Percentiles rank a stretch among this genome's conserved stretches.
Conservation (phyloP, 2,113 vertebrate species). For the Dermatemys mawii region DNA sequence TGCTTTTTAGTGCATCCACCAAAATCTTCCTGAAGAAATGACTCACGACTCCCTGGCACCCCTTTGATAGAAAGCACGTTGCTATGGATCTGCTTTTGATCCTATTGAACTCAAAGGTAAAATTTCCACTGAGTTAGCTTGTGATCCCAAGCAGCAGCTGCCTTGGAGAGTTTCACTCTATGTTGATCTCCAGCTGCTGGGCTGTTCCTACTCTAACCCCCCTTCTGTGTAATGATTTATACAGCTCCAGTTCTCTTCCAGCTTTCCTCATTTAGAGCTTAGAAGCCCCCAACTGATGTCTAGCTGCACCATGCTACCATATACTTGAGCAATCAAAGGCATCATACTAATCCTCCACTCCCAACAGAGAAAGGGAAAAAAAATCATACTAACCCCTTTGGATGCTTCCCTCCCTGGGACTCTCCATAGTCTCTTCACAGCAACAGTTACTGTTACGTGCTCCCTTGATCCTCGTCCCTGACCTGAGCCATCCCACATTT, state of each 20-base stretch:
- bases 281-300: not conserved
- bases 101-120: not conserved
- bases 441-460: not conserved
- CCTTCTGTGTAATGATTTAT: not conserved
- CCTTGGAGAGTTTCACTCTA: not conserved
- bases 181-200: not conserved
- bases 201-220: not conserved
- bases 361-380: not conserved
- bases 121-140: not conserved
- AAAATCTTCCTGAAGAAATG: conserved; percentile 48
- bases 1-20: conserved; percentile 35
- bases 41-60: conserved; percentile 41
- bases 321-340: not conserved
- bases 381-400: not conserved
- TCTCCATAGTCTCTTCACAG: not conserved
- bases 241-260: not conserved
- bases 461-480: not conserved
- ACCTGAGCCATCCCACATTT: not conserved
- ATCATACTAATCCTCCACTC: not conserved
- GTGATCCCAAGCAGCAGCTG: not conserved
- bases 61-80: conserved; percentile 56
- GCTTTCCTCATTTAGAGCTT: not conserved
- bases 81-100: not conserved
- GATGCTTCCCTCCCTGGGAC: not conserved
- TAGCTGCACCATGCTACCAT: not conserved